Evolutionary conservation across 2,888 invertebrate genomes (phyloP), one percentile per base, ranked within the genome.

Genomic region (Ypsolopha sequella): DNA sequence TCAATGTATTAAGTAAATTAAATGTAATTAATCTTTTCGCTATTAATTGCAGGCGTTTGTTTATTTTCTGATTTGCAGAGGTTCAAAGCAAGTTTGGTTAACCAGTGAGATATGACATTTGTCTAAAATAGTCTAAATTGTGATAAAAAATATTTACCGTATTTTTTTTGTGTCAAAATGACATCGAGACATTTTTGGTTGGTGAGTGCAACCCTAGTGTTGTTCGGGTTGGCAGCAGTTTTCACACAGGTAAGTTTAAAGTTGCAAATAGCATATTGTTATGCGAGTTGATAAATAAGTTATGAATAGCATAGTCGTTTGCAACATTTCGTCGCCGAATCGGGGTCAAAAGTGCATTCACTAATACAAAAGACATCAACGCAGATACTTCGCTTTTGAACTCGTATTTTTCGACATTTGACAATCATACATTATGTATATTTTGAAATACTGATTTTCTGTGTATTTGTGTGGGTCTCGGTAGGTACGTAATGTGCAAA

Each of bases 171-270:
- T 63, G 64, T 62, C 58, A 56, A 51, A 54, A 80, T 80, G 78
- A 62, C 59, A 65, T 60, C 58, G 55, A 65, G 63, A 63, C 63
- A 63, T 57, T 61, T 67, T 56, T 63, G 71, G 56, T 61, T 65
- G 55, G 61, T 72, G 68, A 70, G 69, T 65, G 70, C 64, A 53
- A 59, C 64, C 51, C 57, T 73, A 52, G 54, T 65, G 43, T 65
- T 65, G 54, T 55, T 68, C 52, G 67, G 61, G 59, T 60, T 72
- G 11, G 62, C 61, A 46, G 57, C 60, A 36, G 65, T 62, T 41
- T 54, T 58, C 13, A 66, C 68, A 10, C 64, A 75, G 73, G 78
- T 73, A 55, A 75, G 76, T 24, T 39, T 24, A 24, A 24, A 24
- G 24, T 24, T 24, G 4, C 24, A 24, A 24, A 24, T 24, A 24